Base-by-base conservation (phyloP, 2,797 vertebrate genomes). In the Leuciscus waleckii region DNA sequence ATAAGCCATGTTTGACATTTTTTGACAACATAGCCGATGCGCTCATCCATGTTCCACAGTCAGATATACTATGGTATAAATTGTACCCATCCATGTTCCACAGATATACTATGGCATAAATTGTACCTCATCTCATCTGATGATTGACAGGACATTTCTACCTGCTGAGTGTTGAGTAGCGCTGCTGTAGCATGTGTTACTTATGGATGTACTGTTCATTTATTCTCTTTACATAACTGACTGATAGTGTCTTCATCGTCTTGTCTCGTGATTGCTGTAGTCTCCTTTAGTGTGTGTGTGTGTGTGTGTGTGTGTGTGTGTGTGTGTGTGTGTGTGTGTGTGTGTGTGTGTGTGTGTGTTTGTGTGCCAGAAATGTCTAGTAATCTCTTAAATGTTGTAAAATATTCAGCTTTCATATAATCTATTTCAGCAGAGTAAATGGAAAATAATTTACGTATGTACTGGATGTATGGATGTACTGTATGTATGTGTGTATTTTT, bases 221-320 rank as follows among this genome's bases (percentile, higher is more conserved):
- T 75, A 32, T 80, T 79, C 73, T 75, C 67, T 85, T 80, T 88
- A 58, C 54, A 67, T 88, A 86, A 83, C 75, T 73, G 32, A 41
- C 46, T 81, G 78, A 86, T 43, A 81, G 19, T 39, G 46, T 46
- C 43, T 58, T 32, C 46, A 56, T 65, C 43, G 69, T 85, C 74
- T 79, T 39, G 41, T 83, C 76, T 84, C 43, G 17, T 39, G 32
- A 82, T 79, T 51, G 41, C 54, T 70, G 10, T 37, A 19, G n/a
- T 56, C 19, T 58, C 54, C 32, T 26, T 65, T 54, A 65, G 58
- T 75, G 26, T 29, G 26, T 63, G 23, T 26, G 23, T 19, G 5
- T 51, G 49, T 51, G 41, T 17, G n/a, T n/a, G n/a, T n/a, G n/a
- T n/a, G n/a, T n/a, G n/a, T n/a, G n/a, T n/a, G n/a, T n/a, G n/a